These are phyloP conservation scores for Potamilus streckersoni DNA, from an alignment of 1,140 invertebrate species.

Conservation along the genomic window DNA sequence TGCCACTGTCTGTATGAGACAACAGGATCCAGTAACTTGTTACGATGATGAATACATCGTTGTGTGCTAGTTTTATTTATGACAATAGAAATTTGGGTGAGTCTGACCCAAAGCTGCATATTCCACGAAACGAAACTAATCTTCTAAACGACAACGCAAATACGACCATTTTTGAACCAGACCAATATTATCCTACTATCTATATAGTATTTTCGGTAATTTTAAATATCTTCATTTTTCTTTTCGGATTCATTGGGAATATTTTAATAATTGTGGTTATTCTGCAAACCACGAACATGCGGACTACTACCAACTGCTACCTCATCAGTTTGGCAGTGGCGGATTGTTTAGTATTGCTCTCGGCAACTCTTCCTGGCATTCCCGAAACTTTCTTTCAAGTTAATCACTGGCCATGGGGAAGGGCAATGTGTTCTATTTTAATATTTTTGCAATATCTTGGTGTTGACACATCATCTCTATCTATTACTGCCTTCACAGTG, in stretches of 20 bases:
- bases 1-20: no score
- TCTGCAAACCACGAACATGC: slow-evolving; percentile 68
- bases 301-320: slow-evolving; percentile 85
- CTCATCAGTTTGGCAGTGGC: slow-evolving; percentile 92
- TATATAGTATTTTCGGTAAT: slow-evolving; percentile 39
- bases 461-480: slow-evolving; percentile 89
- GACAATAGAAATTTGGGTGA: no score
- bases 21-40: no score
- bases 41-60: no score
- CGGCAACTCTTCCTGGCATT: slow-evolving; percentile 72
- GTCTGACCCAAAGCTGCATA: no score
- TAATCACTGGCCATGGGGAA: slow-evolving; percentile 75
- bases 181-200: slow-evolving; percentile 26
- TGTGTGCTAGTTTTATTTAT: no score
- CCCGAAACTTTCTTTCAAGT: slow-evolving; percentile 74
- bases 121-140: no score
- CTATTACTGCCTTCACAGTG: slow-evolving; percentile 93
- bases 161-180: no score
- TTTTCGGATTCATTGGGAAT: slow-evolving; percentile 62
- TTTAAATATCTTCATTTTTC: slow-evolving; percentile 47
- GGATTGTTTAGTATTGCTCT: slow-evolving; percentile 86
- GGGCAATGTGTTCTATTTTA: slow-evolving; percentile 73
- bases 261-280: slow-evolving; percentile 69
- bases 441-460: slow-evolving; percentile 78
- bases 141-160: no score